phyloP scores from a whole-genome alignment of 2,888 invertebrate genomes.

The Arge pagana region DNA sequence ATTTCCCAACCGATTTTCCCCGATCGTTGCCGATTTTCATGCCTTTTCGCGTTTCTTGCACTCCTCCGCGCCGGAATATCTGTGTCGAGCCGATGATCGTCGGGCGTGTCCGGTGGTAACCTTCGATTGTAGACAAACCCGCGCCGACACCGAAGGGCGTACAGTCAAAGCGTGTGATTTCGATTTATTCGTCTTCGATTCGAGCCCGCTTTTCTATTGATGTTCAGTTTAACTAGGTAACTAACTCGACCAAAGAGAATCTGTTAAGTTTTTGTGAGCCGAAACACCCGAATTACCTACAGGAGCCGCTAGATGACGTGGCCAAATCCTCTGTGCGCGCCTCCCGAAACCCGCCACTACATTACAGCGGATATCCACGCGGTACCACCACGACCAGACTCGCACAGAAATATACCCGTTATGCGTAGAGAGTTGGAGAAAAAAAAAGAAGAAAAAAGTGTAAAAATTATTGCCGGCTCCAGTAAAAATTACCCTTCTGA shows the following conservation, averaged over 20 bases:
- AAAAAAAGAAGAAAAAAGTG: too few relatives aligned
- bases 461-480: too few relatives aligned
- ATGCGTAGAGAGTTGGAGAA: too few relatives aligned
- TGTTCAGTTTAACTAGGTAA: conserved; percentile 27
- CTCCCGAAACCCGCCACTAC: too few relatives aligned
- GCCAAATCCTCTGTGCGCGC: conserved; percentile 30
- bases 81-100: conserved; percentile 30
- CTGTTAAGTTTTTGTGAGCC: conserved; percentile 20
- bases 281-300: conserved; percentile 31
- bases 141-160: conserved; percentile 28
- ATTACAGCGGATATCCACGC: too few relatives aligned
- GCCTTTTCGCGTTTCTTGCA: background rate
- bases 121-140: too few relatives aligned
- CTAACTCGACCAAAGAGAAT: conserved; percentile 38
- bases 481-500: too few relatives aligned
- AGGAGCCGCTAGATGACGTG: conserved; percentile 51
- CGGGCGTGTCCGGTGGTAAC: conserved; percentile 30
- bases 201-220: conserved; percentile 20
- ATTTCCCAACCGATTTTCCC: conserved; percentile 22
- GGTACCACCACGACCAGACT: too few relatives aligned
- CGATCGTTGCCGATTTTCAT: too few relatives aligned
- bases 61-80: too few relatives aligned
- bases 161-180: conserved; percentile 33
- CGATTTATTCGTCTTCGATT: conserved; percentile 34
- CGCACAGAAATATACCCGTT: too few relatives aligned